Percentiles rank a stretch among this genome's conserved stretches.
Evolutionary conservation across 2,888 invertebrate genomes (phyloP).

Genomic region (Volucella inflata): DNA sequence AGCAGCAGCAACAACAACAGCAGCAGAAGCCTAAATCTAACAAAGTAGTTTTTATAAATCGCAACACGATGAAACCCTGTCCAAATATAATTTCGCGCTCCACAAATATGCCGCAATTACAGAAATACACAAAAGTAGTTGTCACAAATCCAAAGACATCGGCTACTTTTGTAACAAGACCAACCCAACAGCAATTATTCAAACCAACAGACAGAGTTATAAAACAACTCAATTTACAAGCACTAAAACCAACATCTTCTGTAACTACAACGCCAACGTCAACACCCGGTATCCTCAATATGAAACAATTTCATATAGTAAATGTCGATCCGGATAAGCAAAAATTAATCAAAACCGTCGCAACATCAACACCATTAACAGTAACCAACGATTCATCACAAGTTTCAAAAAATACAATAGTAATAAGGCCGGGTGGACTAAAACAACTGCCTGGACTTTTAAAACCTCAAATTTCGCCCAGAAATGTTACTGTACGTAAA

Average conservation of each 20-base stretch:
- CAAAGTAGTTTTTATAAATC: slow-evolving; percentile 83
- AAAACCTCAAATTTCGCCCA: slow-evolving; percentile 78
- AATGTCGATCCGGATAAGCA: slow-evolving; percentile 67
- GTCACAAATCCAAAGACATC: slow-evolving; percentile 79
- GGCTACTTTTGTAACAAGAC: slow-evolving; percentile 76
- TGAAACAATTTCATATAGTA: slow-evolving; percentile 78
- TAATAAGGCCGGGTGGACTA: slow-evolving; percentile 78
- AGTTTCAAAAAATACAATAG: slow-evolving; percentile 77
- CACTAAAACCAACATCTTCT: slow-evolving; percentile 70
- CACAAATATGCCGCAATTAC: slow-evolving; percentile 77
- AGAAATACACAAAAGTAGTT: slow-evolving; percentile 80
- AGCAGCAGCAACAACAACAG: slow-evolving; percentile 70
- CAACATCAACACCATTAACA: not conserved
- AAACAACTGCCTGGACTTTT: slow-evolving; percentile 78
- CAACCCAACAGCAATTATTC: slow-evolving; percentile 37
- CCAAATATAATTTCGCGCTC: slow-evolving; percentile 80
- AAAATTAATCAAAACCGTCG: slow-evolving; percentile 50
- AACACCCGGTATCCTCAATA: slow-evolving; percentile 76
- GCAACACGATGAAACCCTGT: slow-evolving; percentile 82
- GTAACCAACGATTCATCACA: slow-evolving; percentile 10
- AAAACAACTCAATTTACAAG: slow-evolving; percentile 78
- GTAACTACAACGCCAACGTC: slow-evolving; percentile 49
- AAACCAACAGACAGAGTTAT: slow-evolving; percentile 66
- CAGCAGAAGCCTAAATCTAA: slow-evolving; percentile 78
- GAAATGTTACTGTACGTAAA: slow-evolving; percentile 80